phyloP scores from a whole-genome alignment of 2,113 vertebrate genomes.

The Eptesicus fuscus region DNA sequence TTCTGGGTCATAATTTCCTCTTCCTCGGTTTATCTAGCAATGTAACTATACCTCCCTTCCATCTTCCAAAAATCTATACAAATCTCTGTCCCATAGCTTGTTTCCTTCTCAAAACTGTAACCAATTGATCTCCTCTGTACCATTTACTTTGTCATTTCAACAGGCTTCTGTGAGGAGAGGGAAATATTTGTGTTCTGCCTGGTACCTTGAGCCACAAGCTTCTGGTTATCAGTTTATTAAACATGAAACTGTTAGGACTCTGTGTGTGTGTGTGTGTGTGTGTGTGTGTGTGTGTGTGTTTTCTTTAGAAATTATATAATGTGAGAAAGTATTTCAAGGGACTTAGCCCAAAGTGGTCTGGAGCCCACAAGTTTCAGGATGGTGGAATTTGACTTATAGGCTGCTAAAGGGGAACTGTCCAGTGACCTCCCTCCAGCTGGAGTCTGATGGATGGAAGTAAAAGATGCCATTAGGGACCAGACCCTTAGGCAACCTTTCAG shows the following conservation, averaged over 20 bases:
- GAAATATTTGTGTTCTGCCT: background rate
- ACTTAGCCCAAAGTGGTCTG: background rate
- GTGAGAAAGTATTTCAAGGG: background rate
- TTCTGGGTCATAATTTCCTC: background rate
- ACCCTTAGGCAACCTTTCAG: background rate
- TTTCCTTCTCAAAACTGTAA: background rate
- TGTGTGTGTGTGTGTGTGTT: background rate
- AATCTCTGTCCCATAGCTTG: background rate
- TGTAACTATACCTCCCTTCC: background rate
- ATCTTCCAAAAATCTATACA: slow-evolving; percentile 21
- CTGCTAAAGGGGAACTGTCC: background rate
- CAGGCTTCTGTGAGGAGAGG: background rate
- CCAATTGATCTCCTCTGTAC: background rate
- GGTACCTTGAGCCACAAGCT: background rate
- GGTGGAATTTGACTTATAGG: background rate
- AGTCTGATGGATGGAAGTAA: background rate
- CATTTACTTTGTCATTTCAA: background rate
- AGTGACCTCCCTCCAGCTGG: background rate
- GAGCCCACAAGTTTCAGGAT: background rate
- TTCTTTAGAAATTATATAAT: background rate
- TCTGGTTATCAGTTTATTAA: background rate
- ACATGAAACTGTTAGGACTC: background rate
- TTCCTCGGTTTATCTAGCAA: background rate
- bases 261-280: background rate
- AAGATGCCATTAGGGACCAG: background rate